These are phyloP conservation scores for Danio choprae DNA, from an alignment of 2,797 vertebrate species.

Conservation along the genomic window DNA sequence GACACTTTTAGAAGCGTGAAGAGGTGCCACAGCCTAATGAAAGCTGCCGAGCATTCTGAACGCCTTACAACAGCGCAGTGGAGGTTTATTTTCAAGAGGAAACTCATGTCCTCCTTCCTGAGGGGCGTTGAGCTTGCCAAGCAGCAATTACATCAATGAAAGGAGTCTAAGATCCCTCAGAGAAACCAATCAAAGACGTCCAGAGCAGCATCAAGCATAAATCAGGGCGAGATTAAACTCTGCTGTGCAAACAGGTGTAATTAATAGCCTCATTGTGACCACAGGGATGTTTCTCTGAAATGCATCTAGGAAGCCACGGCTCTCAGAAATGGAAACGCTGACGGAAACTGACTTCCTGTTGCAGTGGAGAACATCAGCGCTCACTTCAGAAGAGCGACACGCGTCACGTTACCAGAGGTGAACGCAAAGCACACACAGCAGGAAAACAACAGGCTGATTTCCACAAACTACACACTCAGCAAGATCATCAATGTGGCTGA, in stretches of 20 bases:
- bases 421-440: neutral
- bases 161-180: neutral
- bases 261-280: neutral
- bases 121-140: neutral
- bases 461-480: neutral
- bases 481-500: conserved; percentile 18
- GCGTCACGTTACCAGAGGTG: conserved; percentile 1
- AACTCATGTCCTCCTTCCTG: conserved; percentile 29
- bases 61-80: neutral
- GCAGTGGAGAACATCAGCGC: conserved; percentile 11
- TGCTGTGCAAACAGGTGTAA: neutral
- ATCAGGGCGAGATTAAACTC: neutral
- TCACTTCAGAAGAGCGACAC: conserved; percentile 5
- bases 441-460: neutral
- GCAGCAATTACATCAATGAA: conserved; percentile 19
- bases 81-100: conserved; percentile 28
- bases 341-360: conserved; percentile 48
- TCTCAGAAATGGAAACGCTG: conserved; percentile 45
- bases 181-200: neutral
- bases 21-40: neutral
- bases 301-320: conserved; percentile 37
- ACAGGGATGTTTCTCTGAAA: neutral
- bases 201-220: neutral
- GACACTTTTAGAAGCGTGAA: conserved; percentile 16
- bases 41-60: conserved; percentile 1